phyloP scores from a whole-genome alignment of 2,797 vertebrate species.

The Phyllotis vaccarum region DNA sequence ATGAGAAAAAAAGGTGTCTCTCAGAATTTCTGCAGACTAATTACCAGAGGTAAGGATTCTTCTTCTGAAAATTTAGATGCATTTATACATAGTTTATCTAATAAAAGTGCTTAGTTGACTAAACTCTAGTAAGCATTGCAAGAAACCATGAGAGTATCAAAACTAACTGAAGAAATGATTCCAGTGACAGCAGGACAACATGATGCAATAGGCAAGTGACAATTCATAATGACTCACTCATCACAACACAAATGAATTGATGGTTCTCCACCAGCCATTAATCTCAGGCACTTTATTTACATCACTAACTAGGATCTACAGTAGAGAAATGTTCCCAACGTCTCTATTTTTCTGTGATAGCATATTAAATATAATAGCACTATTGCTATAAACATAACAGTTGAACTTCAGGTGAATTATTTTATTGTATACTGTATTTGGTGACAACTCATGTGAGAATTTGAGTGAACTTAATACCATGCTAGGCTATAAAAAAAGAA shows the following conservation, averaged over 20 bases:
- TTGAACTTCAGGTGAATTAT: neutral
- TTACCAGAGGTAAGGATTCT: slow-evolving; percentile 46
- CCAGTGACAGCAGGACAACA: slow-evolving; percentile 44
- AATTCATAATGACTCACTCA: slow-evolving; percentile 43
- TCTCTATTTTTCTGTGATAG: neutral
- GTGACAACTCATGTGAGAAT: neutral
- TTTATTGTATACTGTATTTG: neutral
- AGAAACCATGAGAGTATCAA: slow-evolving; percentile 58
- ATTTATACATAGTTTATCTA: slow-evolving; percentile 51
- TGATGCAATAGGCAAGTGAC: neutral
- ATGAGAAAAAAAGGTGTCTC: slow-evolving; percentile 17
- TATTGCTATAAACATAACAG: neutral
- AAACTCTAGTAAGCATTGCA: slow-evolving; percentile 60
- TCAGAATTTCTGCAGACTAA: slow-evolving; percentile 37
- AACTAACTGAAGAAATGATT: slow-evolving; percentile 56
- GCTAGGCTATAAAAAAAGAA: neutral
- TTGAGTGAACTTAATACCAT: neutral
- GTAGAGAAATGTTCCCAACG: neutral
- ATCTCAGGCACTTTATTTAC: slow-evolving; percentile 39
- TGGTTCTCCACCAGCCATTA: neutral
- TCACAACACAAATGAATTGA: slow-evolving; percentile 5
- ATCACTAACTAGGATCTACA: neutral
- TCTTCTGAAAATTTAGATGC: slow-evolving; percentile 8
- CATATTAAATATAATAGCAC: neutral
- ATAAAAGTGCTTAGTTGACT: slow-evolving; percentile 54